Evolutionary conservation across 2,113 vertebrate species (phyloP).

Genomic region (Hystrix brachyura): DNA sequence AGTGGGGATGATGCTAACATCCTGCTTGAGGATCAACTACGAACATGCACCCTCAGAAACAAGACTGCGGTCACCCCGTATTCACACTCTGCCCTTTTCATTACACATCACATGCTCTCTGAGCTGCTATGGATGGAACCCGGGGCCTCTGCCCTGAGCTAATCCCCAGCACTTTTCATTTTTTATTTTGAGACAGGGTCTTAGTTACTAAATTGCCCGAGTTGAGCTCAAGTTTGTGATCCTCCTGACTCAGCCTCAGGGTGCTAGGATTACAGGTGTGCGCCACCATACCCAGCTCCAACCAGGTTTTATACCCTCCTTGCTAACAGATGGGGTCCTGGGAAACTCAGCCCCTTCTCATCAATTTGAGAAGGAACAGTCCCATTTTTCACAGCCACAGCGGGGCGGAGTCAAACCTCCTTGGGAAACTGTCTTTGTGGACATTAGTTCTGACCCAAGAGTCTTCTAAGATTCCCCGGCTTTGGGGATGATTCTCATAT

Average conservation of each 20-base stretch:
- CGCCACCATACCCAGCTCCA: background rate
- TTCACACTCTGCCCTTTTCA: background rate
- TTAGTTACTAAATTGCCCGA: background rate
- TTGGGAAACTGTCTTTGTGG: background rate
- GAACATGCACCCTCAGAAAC: accelerated
- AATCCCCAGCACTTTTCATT: background rate
- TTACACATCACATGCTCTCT: background rate
- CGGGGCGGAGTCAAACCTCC: background rate
- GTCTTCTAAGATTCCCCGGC: background rate
- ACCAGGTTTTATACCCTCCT: background rate
- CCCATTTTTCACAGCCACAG: accelerated
- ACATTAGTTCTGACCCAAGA: background rate
- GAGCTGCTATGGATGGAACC: background rate
- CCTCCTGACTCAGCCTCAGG: background rate
- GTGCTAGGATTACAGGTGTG: background rate
- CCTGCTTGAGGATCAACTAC: background rate
- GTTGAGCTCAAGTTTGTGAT: background rate
- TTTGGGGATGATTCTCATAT: no score
- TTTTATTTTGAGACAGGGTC: background rate
- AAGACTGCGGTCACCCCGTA: accelerated
- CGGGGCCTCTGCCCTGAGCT: background rate
- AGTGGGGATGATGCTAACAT: background rate
- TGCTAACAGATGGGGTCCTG: background rate
- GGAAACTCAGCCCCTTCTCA: background rate
- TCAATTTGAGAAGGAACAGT: background rate